Evolutionary conservation across 2,797 vertebrate species (phyloP), one percentile per base, ranked within the genome.

Genomic region (Sebastes dallii): DNA sequence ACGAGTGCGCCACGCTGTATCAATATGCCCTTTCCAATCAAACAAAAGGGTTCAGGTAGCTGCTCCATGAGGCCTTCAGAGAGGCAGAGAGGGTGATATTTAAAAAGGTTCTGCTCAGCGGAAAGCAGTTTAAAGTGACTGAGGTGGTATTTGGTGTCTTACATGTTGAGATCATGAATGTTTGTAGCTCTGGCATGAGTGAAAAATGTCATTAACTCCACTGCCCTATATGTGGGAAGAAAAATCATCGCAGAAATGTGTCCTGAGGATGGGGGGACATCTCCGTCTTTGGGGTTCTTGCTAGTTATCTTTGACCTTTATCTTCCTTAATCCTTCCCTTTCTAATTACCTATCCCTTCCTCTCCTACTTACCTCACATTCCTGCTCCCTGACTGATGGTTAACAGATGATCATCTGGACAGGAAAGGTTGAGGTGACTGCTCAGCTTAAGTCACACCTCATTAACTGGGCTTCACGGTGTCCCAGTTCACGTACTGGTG

Each of bases 341-440:
- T 92, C 86, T 93, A 92, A 94, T 93, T 90, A 90, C 86, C 66
- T 59, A 69, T 75, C 70, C 75, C 62, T 75, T 70, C 71, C 52
- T 67, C 74, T 76, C 39, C 78, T 67, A 61, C 80, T 87, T 78
- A 74, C 50, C 79, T 70, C 68, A 13, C 55, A 84, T 75, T 65
- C 83, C 75, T 84, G 73, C 67, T 75, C 76, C 70, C 80, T 92
- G 89, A 91, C 81, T 86, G 90, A 92, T 86, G 86, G 88, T 88
- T 84, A 91, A 74, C 86, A 91, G 85, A 90, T 86, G 87, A 92
- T 92, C 88, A 88, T 89, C 65, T 83, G 81, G 87, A 91, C 89
- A 87, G 84, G 85, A 89, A 93, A 94, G 92, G 92, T 91, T 90
- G 86, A 88, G 87, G 86, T 91, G 88, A 92, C 88, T 94, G 83